Evolutionary conservation across 2,888 invertebrate species (phyloP).

Genomic region (Troglohyphantes excavatus): DNA sequence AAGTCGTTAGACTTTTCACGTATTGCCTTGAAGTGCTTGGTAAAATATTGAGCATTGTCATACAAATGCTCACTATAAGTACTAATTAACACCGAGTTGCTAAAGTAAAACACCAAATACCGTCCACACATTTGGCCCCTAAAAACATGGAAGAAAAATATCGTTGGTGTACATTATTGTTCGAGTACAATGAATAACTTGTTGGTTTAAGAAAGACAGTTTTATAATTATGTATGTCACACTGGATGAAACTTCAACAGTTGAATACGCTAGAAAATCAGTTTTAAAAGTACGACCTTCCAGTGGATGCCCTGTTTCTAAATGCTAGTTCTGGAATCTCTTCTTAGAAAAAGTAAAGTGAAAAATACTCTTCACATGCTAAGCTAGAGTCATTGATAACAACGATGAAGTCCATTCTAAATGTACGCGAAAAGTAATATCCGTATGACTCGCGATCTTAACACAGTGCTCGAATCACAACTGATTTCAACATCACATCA

Average conservation of each 20-base stretch:
- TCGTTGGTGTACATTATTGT: conserved; percentile 41
- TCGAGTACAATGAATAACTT: conserved; percentile 6
- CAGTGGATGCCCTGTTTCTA: neutral
- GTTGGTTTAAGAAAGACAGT: neutral
- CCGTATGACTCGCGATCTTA: neutral
- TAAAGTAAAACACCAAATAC: conserved; percentile 47
- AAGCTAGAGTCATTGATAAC: neutral
- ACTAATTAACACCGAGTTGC: conserved; percentile 19
- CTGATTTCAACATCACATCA: too few relatives aligned
- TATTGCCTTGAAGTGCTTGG: neutral
- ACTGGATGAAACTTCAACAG: neutral
- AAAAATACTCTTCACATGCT: conserved; percentile 9
- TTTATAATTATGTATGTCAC: neutral
- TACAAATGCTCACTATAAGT: conserved; percentile 22
- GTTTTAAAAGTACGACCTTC: neutral
- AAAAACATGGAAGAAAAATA: conserved; percentile 67
- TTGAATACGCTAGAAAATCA: neutral
- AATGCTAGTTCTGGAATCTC: conserved; percentile 1
- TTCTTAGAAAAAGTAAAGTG: neutral
- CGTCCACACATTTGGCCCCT: conserved; percentile 60
- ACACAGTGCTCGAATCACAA: too few relatives aligned
- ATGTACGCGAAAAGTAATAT: neutral
- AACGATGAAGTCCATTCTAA: neutral
- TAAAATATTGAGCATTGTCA: neutral
- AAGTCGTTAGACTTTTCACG: neutral